A percentile compares a stretch with the other conserved stretches of the same genome.
Evolutionary conservation across 2,113 vertebrate species (phyloP).

Genomic region (Asarcornis scutulata): DNA sequence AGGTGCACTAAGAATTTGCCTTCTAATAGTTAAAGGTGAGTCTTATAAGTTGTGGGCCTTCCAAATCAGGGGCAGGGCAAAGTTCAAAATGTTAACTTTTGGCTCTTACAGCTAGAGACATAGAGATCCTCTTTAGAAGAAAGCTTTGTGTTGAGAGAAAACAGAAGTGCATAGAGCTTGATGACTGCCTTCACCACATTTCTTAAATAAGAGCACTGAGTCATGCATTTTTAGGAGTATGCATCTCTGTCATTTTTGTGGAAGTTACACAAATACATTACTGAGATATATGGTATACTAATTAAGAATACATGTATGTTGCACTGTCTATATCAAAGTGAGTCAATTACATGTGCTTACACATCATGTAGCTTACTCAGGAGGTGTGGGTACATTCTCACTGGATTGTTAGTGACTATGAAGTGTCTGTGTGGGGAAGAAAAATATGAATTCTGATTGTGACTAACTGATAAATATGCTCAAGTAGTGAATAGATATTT

Average conservation of each 20-base stretch:
- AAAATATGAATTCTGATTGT: not conserved
- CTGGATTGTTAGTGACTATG: not conserved
- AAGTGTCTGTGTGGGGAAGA: not conserved
- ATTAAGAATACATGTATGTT: not conserved
- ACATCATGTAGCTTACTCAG: not conserved
- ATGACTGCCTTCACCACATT: not conserved
- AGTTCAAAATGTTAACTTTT: not conserved
- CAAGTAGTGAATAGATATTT: not conserved
- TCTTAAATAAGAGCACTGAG: not conserved
- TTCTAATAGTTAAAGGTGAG: not conserved
- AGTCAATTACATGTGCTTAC: not conserved
- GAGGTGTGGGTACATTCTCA: not conserved
- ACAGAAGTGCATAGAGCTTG: not conserved
- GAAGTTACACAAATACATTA: not conserved
- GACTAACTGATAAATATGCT: not conserved
- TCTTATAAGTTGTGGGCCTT: not conserved
- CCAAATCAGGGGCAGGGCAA: not conserved
- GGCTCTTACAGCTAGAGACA: not conserved
- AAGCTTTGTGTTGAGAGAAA: not conserved
- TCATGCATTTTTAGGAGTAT: not conserved
- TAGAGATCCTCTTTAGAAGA: not conserved
- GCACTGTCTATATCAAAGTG: not conserved
- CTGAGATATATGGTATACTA: not conserved
- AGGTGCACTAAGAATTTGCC: not conserved
- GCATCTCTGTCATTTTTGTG: not conserved